These are phyloP conservation scores for Stichodactyla mertensii DNA, from an alignment of 64 coral and sea anemone species.

Conservation along the genomic window DNA sequence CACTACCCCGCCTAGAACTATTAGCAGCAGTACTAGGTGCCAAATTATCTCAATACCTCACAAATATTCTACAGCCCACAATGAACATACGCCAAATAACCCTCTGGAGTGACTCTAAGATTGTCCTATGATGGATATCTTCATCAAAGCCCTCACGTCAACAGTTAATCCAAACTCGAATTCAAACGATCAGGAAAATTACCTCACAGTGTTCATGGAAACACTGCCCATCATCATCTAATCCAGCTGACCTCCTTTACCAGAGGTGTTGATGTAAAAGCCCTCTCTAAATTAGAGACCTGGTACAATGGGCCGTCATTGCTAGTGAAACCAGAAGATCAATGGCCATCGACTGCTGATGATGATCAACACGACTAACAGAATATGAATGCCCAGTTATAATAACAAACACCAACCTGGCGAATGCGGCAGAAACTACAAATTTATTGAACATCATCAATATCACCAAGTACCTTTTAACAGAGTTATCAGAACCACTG, in stretches of 20 bases:
- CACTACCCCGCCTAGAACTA: too few relatives aligned
- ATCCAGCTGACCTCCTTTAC: conserved; percentile 59
- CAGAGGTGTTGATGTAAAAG: conserved; percentile 34
- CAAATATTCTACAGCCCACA: conserved; percentile 30
- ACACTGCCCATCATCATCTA: conserved; percentile 8
- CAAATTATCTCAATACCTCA: conserved; percentile 40
- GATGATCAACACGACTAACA: too few relatives aligned
- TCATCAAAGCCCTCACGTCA: neutral
- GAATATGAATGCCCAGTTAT: too few relatives aligned
- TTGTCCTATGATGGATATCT: conserved; percentile 38
- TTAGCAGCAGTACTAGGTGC: conserved; percentile 26
- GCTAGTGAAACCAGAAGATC: conserved; percentile 30
- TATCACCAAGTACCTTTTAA: too few relatives aligned
- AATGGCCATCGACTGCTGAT: conserved; percentile 30
- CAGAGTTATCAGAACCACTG: too few relatives aligned
- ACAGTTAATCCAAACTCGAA: conserved; percentile 35
- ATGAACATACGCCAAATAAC: neutral
- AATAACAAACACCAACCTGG: too few relatives aligned
- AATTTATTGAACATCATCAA: too few relatives aligned
- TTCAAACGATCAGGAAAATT: conserved; percentile 26
- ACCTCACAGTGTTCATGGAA: conserved; percentile 28
- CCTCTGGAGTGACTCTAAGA: conserved; percentile 56
- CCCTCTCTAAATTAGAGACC: neutral
- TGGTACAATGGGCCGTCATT: conserved; percentile 46
- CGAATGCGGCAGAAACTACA: too few relatives aligned